Evolutionary conservation across 2,797 vertebrate species (phyloP), one percentile per base, ranked within the genome.

Genomic region (Adelosebastes latens): DNA sequence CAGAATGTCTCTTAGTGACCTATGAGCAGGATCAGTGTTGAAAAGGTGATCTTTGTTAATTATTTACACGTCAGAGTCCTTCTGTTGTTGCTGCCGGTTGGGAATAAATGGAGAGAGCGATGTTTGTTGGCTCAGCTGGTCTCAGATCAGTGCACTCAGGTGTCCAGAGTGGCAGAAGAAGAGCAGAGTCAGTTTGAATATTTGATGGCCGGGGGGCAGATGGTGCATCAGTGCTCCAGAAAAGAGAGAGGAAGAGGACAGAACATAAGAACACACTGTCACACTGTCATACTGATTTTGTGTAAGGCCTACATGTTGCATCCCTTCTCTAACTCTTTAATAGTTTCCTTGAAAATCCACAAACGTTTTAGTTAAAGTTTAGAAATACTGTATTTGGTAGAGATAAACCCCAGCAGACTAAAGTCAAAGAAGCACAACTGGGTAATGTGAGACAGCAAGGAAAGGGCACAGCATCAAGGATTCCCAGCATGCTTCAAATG

Each of bases 161-260:
- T 82, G 79, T 85, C 67, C 71, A 31, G 36, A 59, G 66, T 58
- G 56, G 61, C 82, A 59, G 66, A 68, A 63, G 55, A 39, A 58
- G 71, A 85, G 81, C 85, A 71, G 49, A 64, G 74, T 24, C 24
- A 3, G 25, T 79, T 66, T 93, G 70, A 93, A 92, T 91, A 86
- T 89, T 92, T 91, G 67, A 92, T 88, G 68, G n/a, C 5, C 16
- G 20, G 58, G 67, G 69, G 53, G 66, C 46, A 65, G 71, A 65
- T 53, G 79, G 69, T 68, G 52, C 62, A 76, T 69, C 66, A 55
- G 32, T 65, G 56, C 59, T 72, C 34, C 77, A 77, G 69, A n/a
- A 32, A 62, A 32, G 31, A 2, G 22, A 29, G 56, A 34, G 24
- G 46, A 36, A 12, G 31, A 62, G 34, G 55, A 72, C 6, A 29